Conservation (phyloP, 1,140 invertebrate species). For the Helicorthomorpha holstii region DNA sequence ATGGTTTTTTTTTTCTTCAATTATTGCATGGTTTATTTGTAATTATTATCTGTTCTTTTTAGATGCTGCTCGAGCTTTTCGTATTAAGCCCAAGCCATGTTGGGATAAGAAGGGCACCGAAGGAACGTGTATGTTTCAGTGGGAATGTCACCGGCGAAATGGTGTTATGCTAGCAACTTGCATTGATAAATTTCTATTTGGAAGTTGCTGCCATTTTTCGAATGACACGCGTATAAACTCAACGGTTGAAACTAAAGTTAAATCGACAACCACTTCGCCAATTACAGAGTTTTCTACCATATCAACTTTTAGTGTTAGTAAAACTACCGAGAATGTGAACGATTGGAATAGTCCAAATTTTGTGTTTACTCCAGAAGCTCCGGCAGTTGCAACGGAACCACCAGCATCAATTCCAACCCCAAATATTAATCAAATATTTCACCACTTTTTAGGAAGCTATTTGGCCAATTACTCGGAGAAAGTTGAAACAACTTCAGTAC, state of each 20-base stretch:
- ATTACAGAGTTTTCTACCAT: neutral
- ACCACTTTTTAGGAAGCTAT: neutral
- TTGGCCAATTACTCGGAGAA: neutral
- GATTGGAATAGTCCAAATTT: neutral
- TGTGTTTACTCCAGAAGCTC: neutral
- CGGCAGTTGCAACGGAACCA: neutral
- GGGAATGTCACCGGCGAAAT: slow-evolving; percentile 60
- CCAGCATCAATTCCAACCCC: neutral
- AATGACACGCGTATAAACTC: neutral
- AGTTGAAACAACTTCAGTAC: too few species aligned
- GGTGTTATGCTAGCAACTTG: slow-evolving; percentile 73
- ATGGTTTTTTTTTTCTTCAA: too few species aligned
- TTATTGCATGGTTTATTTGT: too few species aligned
- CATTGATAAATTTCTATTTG: slow-evolving; percentile 79
- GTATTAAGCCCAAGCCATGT: neutral
- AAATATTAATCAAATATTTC: neutral
- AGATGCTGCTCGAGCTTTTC: neutral
- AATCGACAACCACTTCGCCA: neutral
- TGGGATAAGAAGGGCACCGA: slow-evolving; percentile 19
- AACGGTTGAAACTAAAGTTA: neutral
- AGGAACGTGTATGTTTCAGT: slow-evolving; percentile 86
- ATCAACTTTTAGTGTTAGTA: neutral
- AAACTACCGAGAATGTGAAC: too few species aligned
- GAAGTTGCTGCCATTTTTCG: slow-evolving; percentile 50
- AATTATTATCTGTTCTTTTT: slow-evolving; percentile 1